These are phyloP conservation scores for Myodes glareolus DNA, from an alignment of 2,113 vertebrate species.

Conservation along the genomic window DNA sequence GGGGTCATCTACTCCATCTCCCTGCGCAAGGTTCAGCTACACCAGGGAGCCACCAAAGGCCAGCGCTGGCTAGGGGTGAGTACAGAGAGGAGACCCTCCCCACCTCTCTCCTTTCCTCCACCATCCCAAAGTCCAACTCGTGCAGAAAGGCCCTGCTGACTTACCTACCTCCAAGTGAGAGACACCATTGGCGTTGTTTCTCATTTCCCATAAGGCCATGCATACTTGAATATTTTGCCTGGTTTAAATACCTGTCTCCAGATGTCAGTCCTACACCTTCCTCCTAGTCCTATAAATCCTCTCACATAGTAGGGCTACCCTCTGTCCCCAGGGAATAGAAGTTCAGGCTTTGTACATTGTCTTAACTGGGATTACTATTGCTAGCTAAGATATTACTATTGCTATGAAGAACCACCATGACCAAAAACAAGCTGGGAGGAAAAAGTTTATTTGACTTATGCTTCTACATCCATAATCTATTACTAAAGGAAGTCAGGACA, in stretches of 20 bases:
- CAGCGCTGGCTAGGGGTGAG: constrained; percentile 98
- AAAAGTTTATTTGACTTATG: not conserved
- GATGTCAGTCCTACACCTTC: not conserved
- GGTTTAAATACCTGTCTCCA: no score
- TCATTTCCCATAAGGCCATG: accelerated
- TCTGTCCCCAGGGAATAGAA: accelerated
- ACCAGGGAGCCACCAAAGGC: constrained; percentile 94
- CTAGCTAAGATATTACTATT: not conserved
- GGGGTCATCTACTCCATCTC: constrained; percentile 98
- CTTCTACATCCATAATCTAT: not conserved
- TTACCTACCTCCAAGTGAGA: accelerated
- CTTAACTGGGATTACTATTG: not conserved
- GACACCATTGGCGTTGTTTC: not conserved
- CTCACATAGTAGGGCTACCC: not conserved
- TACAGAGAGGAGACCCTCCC: not conserved
- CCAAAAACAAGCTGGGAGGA: not conserved
- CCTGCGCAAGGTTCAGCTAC: constrained; percentile 95
- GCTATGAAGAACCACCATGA: not conserved
- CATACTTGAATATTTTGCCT: not conserved
- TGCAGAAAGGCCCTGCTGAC: not conserved
- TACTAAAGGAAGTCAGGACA: not conserved
- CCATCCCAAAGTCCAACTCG: no score
- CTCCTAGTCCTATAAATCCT: accelerated
- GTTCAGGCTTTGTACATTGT: not conserved
- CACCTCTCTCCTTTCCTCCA: no score